phyloP scores from a whole-genome alignment of 2,888 invertebrate genomes.

The Eristalis pertinax region DNA sequence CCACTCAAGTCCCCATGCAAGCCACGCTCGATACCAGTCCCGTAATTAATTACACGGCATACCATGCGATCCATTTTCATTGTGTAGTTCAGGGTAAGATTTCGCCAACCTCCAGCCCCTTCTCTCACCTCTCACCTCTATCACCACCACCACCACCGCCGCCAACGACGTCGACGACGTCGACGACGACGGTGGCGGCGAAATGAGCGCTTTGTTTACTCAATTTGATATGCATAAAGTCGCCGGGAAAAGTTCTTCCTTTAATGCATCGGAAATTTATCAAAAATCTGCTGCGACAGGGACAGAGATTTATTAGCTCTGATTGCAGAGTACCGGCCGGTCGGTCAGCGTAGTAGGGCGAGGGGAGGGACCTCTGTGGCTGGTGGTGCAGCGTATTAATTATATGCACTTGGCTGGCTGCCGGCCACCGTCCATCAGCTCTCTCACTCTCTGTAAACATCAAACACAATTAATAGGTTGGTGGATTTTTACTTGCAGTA shows the following conservation, averaged over 20 bases:
- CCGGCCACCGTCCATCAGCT: constrained; percentile 49
- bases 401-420: constrained; percentile 51
- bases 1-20: constrained; percentile 55
- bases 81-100: constrained; percentile 44
- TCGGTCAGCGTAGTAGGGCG: background rate
- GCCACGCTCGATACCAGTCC: constrained; percentile 41
- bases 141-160: background rate
- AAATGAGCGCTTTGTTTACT: constrained; percentile 66
- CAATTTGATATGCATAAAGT: constrained; percentile 71
- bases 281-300: constrained; percentile 61
- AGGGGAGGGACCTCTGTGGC: background rate
- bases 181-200: constrained; percentile 13
- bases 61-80: constrained; percentile 63
- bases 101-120: background rate
- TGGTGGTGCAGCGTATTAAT: constrained; percentile 51
- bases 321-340: constrained; percentile 33
- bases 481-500: constrained; percentile 22
- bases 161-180: background rate
- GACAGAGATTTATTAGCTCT: constrained; percentile 64
- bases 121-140: background rate
- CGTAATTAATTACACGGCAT: constrained; percentile 65
- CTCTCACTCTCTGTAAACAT: constrained; percentile 45
- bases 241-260: constrained; percentile 62
- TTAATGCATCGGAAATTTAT: constrained; percentile 68
- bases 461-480: constrained; percentile 63